Evolutionary conservation across 2,888 invertebrate species (phyloP), one percentile per base, ranked within the genome.

Genomic region (Cosmopolites sordidus): DNA sequence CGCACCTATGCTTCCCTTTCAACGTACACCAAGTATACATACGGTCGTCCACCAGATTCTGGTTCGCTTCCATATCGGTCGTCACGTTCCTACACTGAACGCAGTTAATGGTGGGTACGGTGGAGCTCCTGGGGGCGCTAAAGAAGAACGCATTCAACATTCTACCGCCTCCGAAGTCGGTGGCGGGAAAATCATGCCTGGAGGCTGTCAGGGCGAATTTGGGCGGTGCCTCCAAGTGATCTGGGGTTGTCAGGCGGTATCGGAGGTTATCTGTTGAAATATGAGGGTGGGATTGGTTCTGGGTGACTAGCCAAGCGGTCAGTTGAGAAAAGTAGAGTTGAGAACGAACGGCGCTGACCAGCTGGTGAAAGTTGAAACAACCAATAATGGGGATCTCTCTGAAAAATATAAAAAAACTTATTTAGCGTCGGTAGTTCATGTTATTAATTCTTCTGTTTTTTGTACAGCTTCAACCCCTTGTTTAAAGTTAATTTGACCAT

Each of bases 301-400:
- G 69, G 16, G 68, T 66, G 12, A 83, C 82, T 65, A 87, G 82
- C 96, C 96, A 97, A 49, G 96, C 93, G 45, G 93, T 90, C 61
- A 97, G 84, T 79, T 97, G 96, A 3, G 96, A 97, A 78, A 97
- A 97, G 77, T 95, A 93, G 55, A 97, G 81, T 74, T 94, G 93
- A 4, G 96, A 96, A 58, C 94, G 83, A 43, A 97, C 87, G 44
- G 96, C 96, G 75, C 92, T 92, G 69, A 94, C 82, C 62, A 97
- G 78, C 74, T 91, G 90, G 66, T 87, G 84, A 18, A 80, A 72
- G 48, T 78, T 79, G 62, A 80, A 77, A 58, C 75, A 68, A 9
- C 76, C 72, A 40, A 22, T 22, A 22, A 5, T 22, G 8, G 74
- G 77, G 49, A 75, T 74, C 45, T 70, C 69, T 63, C 80, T 81